These are phyloP conservation scores for Hydrolagus colliei DNA, from an alignment of 2,797 vertebrate genomes.

Conservation along the genomic window DNA sequence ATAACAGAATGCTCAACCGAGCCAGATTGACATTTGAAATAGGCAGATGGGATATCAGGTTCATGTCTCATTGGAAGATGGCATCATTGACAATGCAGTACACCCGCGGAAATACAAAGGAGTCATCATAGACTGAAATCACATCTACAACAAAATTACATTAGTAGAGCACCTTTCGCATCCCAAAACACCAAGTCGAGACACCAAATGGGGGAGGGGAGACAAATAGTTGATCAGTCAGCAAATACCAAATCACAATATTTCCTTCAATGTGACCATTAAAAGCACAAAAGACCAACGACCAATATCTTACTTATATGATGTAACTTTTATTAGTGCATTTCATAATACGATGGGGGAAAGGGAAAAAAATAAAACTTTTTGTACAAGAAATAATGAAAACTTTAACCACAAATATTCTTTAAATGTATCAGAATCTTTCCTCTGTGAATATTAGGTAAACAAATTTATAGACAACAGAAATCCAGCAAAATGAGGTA, in stretches of 20 bases:
- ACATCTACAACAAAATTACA: neutral
- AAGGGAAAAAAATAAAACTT: neutral
- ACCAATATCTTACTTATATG: neutral
- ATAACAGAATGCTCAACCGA: no score
- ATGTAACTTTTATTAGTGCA: slow-evolving; percentile 31
- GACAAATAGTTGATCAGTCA: neutral
- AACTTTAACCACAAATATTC: slow-evolving; percentile 21
- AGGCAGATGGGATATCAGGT: no score
- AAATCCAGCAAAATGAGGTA: slow-evolving; percentile 56
- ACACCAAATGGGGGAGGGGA: neutral
- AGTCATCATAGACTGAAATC: neutral
- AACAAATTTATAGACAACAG: slow-evolving; percentile 52
- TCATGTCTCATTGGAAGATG: no score
- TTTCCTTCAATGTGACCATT: neutral
- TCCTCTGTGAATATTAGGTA: slow-evolving; percentile 49
- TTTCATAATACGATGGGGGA: slow-evolving; percentile 24
- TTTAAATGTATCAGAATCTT: slow-evolving; percentile 47
- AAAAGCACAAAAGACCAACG: neutral
- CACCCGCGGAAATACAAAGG: no score
- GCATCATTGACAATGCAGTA: no score
- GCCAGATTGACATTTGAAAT: no score
- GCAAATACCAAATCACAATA: neutral
- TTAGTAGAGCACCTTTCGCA: no score
- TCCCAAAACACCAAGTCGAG: neutral
- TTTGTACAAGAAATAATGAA: slow-evolving; percentile 32